These are phyloP conservation scores for Dicerorhinus sumatrensis DNA, from an alignment of 2,113 vertebrate species.

Conservation along the genomic window DNA sequence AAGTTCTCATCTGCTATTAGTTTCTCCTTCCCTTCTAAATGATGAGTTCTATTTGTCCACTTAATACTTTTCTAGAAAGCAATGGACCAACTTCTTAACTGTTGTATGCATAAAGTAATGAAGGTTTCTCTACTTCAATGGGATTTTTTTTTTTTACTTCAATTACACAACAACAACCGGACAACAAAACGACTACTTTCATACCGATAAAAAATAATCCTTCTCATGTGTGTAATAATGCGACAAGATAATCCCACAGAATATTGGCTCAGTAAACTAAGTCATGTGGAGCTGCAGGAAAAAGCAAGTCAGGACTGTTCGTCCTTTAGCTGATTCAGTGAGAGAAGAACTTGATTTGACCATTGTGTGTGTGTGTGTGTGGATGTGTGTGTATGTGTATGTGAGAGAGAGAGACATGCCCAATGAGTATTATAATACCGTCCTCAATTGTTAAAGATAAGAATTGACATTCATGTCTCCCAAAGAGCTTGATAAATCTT, in stretches of 20 bases:
- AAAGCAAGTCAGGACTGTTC: not conserved
- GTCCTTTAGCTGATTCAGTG: not conserved
- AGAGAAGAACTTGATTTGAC: not conserved
- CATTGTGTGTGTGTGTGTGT: not conserved
- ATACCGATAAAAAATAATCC: not conserved
- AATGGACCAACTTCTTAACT: not conserved
- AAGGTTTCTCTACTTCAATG: not conserved
- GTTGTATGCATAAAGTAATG: not conserved
- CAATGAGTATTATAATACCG: not conserved
- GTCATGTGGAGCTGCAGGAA: not conserved
- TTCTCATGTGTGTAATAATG: not conserved
- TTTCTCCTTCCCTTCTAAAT: not conserved
- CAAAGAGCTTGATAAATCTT: not conserved
- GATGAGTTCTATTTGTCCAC: not conserved
- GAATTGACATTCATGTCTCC: not conserved
- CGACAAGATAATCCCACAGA: not conserved
- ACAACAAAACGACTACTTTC: not conserved
- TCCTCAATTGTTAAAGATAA: not conserved
- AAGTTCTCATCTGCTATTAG: not conserved
- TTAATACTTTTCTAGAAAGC: not conserved
- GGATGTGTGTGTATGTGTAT: accelerated
- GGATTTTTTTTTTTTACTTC: not conserved
- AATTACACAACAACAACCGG: not conserved
- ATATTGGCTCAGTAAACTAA: not conserved
- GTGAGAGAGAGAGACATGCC: not conserved